These are phyloP conservation scores for Furnarius figulus DNA, from an alignment of 2,113 vertebrate species.

Conservation along the genomic window DNA sequence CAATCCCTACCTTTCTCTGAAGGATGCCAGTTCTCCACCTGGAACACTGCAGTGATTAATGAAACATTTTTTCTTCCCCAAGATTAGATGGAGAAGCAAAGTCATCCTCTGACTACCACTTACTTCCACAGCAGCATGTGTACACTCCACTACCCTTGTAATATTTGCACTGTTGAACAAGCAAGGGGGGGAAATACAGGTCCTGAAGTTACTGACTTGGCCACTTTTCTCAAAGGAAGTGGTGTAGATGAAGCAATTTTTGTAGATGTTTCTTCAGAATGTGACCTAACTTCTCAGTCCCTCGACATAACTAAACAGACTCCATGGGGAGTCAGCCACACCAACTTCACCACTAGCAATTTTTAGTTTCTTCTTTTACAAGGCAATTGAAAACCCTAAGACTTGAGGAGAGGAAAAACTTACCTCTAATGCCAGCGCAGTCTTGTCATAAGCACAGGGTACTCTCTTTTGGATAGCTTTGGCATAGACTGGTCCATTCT, in stretches of 20 bases:
- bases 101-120: neutral
- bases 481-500: constrained; percentile 96
- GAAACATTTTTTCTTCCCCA: neutral
- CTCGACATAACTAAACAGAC: neutral
- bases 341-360: neutral
- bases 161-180: neutral
- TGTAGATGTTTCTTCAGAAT: constrained; percentile 18
- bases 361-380: neutral
- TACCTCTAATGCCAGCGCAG: constrained; percentile 96
- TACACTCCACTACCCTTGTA: neutral
- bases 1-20: neutral
- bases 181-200: neutral
- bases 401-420: neutral
- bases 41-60: neutral
- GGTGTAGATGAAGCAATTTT: constrained; percentile 35
- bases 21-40: neutral
- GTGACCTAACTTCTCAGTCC: neutral
- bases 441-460: constrained; percentile 98
- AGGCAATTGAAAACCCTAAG: neutral
- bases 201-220: neutral
- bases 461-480: constrained; percentile 98
- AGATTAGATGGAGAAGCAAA: neutral
- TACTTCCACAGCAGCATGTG: neutral
- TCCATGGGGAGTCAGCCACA: neutral
- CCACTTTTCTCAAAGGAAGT: constrained; percentile 42